Evolutionary conservation across 2,113 vertebrate genomes (phyloP), one percentile per base, ranked within the genome.

Genomic region (Laticauda colubrina): DNA sequence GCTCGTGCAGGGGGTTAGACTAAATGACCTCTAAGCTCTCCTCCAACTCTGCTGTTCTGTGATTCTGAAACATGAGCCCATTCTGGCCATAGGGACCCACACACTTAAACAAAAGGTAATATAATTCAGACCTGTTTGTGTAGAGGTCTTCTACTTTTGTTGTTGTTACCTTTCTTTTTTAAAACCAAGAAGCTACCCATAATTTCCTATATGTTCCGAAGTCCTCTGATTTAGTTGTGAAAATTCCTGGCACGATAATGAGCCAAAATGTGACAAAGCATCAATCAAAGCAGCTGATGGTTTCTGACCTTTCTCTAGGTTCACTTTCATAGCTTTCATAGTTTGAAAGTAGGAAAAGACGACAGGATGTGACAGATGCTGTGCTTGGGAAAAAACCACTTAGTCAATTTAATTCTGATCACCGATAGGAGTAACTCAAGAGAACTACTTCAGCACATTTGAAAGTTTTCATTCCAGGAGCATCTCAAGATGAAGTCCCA

Each of bases 241-340:
- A 94, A 91, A 85, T 91, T 93, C 91, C 91, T 89, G 48, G 93
- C 92, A 92, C 92, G 91, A 94, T 95, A 96, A 97, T 95, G 95
- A 98, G 95, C 92, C 96, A 94, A 97, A 97, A 96, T 95, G 96
- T 95, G 97, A 96, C 96, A 97, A 97, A 96, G 95, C 96, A 97
- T 97, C 95, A 92, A 96, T 96, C 96, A 97, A 96, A 96, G 94
- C 91, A 96, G 95, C 95, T 91, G 18, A 94, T 93, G 96, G 96
- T 97, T 97, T 94, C 96, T 98, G 97, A 97, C 97, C 97, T 95
- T 95, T 96, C 90, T 93, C 97, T 96, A 94, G 95, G 95, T 96
- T 96, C 97, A 94, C 95, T 97, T 98, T 98, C 97, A 98, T 98
- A 98, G 98, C 97, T 98, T 98, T 98, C 97, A 98, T 98, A 97